These are phyloP conservation scores for Sebastolobus alascanus DNA, from an alignment of 2,797 vertebrate genomes.

Conservation along the genomic window DNA sequence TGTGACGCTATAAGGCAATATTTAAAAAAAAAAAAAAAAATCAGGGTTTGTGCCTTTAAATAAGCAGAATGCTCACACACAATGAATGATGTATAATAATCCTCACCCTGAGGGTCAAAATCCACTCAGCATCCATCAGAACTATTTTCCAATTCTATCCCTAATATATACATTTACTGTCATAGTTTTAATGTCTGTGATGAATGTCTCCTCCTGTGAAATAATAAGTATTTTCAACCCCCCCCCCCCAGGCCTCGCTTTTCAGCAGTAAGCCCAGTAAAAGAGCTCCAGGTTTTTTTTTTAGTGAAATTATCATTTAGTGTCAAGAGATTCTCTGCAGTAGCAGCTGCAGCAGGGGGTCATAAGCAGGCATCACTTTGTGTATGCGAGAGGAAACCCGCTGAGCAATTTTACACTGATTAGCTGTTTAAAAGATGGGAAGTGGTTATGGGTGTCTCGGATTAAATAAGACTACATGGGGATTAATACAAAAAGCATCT, in stretches of 20 bases:
- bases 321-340: slow-evolving; percentile 45
- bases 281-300: slow-evolving; percentile 35
- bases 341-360: slow-evolving; percentile 59
- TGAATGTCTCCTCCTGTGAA: slow-evolving; percentile 42
- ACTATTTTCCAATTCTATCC: slow-evolving; percentile 5
- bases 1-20: neutral
- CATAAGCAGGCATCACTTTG: slow-evolving; percentile 50
- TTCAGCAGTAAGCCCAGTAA: slow-evolving; percentile 24
- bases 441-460: slow-evolving; percentile 33
- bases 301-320: slow-evolving; percentile 53
- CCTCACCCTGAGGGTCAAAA: slow-evolving; percentile 10
- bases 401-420: slow-evolving; percentile 63
- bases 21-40: neutral
- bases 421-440: slow-evolving; percentile 59
- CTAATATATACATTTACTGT: slow-evolving; percentile 28
- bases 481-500: slow-evolving; percentile 27
- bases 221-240: slow-evolving; percentile 32
- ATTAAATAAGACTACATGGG: slow-evolving; percentile 30
- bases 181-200: slow-evolving; percentile 41
- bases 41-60: neutral
- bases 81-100: neutral
- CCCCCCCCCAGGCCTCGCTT: slow-evolving; percentile 9
- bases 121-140: slow-evolving; percentile 21
- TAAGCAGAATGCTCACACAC: neutral
- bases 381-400: slow-evolving; percentile 41